phyloP scores from a whole-genome alignment of 2,888 invertebrate genomes.

The Tromatobia lineatoria region DNA sequence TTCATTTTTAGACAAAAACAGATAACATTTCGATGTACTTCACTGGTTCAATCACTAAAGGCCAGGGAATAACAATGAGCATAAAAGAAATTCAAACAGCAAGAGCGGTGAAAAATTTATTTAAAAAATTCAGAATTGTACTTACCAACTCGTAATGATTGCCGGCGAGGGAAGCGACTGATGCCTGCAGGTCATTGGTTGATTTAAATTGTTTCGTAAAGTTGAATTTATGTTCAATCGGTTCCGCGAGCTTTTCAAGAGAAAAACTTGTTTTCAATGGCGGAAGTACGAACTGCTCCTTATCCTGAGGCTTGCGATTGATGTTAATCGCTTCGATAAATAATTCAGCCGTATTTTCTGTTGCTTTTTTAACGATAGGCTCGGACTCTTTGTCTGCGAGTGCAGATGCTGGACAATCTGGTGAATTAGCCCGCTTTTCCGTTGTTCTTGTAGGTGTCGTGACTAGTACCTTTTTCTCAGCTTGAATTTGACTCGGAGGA shows the following conservation, averaged over 20 bases:
- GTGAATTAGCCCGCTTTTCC: neutral
- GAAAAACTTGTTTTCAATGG: neutral
- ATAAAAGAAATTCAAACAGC: too few species aligned
- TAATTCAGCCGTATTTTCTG: neutral
- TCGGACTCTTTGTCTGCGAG: neutral
- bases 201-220: conserved; percentile 25
- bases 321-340: neutral
- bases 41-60: neutral
- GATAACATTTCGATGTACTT: too few species aligned
- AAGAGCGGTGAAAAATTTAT: too few species aligned
- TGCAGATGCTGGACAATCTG: neutral
- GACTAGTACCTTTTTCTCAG: neutral
- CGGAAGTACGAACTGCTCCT: neutral
- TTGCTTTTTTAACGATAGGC: neutral
- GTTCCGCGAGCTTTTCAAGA: neutral
- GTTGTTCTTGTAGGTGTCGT: neutral
- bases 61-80: too few species aligned
- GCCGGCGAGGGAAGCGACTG: neutral
- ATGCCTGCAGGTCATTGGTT: neutral
- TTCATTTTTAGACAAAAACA: too few species aligned
- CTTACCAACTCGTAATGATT: conserved; percentile 30
- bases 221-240: neutral
- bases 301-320: neutral
- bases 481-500: neutral
- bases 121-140: neutral